phyloP scores from a whole-genome alignment of 2,113 vertebrate species.

The Fulmarus glacialis region DNA sequence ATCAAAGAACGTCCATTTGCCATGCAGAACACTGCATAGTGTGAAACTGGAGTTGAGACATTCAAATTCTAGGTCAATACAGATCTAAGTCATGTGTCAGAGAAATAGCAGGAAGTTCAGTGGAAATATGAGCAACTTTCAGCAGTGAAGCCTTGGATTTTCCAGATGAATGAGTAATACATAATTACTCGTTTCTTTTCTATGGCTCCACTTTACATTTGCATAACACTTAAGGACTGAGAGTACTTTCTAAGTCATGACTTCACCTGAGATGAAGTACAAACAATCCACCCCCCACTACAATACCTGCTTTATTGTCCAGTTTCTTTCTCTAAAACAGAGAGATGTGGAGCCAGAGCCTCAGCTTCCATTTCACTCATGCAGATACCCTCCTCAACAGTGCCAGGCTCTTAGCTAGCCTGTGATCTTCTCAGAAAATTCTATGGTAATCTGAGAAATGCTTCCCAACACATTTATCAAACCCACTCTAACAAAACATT shows the following conservation, averaged over 20 bases:
- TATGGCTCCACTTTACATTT: background rate
- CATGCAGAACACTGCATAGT: background rate
- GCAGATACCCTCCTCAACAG: background rate
- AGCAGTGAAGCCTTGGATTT: background rate
- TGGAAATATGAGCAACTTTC: background rate
- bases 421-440: background rate
- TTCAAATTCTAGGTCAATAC: background rate
- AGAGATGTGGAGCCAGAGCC: background rate
- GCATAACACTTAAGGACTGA: background rate
- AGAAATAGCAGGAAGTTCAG: background rate
- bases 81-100: background rate
- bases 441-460: background rate
- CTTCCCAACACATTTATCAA: background rate
- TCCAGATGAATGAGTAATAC: conserved; percentile 24
- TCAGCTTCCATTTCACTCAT: background rate
- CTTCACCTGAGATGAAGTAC: background rate
- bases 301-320: background rate
- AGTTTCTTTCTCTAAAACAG: background rate
- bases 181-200: conserved; percentile 3
- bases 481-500: background rate
- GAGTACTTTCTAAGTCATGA: conserved; percentile 14
- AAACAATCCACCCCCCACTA: background rate
- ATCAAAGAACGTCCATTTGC: background rate
- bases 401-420: background rate
- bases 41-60: background rate